Percentiles rank a stretch among this genome's conserved stretches.
Conservation (phyloP, 2,888 invertebrate species). For the Andrena hattorfiana region DNA sequence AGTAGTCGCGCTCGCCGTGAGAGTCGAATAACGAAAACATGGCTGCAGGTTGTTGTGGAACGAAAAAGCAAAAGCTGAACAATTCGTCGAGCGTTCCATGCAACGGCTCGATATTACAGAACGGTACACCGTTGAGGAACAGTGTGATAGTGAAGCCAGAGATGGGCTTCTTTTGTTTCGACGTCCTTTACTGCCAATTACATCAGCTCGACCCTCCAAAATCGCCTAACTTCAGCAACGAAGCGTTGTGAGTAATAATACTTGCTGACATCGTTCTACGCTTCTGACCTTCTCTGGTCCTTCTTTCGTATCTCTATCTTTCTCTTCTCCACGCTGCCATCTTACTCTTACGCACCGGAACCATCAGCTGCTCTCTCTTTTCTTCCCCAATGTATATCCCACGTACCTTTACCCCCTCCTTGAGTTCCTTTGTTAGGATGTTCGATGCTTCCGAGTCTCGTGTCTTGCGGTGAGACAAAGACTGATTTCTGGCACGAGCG, state of each 20-base stretch:
- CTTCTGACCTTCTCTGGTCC: constrained; percentile 21
- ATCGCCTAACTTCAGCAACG: constrained; percentile 96
- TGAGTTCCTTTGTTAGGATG: constrained; percentile 42
- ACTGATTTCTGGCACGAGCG: background rate
- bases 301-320: constrained; percentile 26
- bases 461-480: constrained; percentile 1
- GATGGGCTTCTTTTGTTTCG: constrained; percentile 99
- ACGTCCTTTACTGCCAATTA: constrained; percentile 97
- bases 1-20: constrained; percentile 49
- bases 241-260: constrained; percentile 93
- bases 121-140: constrained; percentile 84
- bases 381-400: constrained; percentile 31
- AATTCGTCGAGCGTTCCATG: constrained; percentile 87
- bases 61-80: constrained; percentile 96
- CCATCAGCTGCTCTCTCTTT: constrained; percentile 58
- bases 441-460: background rate
- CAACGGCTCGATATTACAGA: constrained; percentile 87
- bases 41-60: constrained; percentile 97
- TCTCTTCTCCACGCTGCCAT: constrained; percentile 26
- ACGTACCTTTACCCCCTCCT: constrained; percentile 21
- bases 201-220: constrained; percentile 97
- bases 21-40: constrained; percentile 56
- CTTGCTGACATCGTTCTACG: constrained; percentile 31
- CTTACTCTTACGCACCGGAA: constrained; percentile 31
- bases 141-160: constrained; percentile 93